Base-by-base conservation (phyloP, 2,797 vertebrate species). In the Karalla daura region DNA sequence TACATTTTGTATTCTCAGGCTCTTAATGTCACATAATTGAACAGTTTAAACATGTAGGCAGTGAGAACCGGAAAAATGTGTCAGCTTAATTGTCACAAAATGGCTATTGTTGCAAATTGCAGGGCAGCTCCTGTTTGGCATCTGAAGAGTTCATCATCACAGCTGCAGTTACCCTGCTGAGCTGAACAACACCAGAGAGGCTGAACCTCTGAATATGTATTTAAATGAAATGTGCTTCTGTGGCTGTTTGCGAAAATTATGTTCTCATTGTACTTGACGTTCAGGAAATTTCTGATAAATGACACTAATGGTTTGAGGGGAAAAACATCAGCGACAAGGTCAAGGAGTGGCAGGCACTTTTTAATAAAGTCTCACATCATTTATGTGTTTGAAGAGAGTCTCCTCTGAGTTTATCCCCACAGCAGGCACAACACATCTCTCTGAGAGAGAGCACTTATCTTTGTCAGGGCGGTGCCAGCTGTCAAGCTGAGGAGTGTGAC, bases 391-490 rank as follows among this genome's bases (percentile, higher is more conserved):
- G 47, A 73, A 14, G 27, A 78, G 39, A 5, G 43, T 53, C 12
- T 20, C 5, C n/a, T 59, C 24, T 47, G 30, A 36, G 20, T 25
- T 11, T 27, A 20, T 49, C 18, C 43, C 30, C 2, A 39, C 15
- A 46, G 70, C 36, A 51, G 15, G 66, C 33, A 18, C 39, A 33
- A 41, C 15, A 2, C 0, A 8, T 58, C 44, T 59, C 28, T 39
- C 43, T 20, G 44, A 54, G 41, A 54, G 41, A 47, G 51, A 52
- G 25, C 37, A 64, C 58, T 67, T 63, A 47, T 41, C 66, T 70
- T 39, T 61, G 32, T 58, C 44, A 25, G 47, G 27, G 24, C 20
- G 27, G 28, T 27, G 56, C 44, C 24, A 40, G 46, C 51, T 66
- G 32, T 43, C 18, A 53, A 20, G 15, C 30, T 41, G 63, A 65